Conservation (phyloP, 53 echinoderm and acorn worm species). For the Luidia sarsii region DNA sequence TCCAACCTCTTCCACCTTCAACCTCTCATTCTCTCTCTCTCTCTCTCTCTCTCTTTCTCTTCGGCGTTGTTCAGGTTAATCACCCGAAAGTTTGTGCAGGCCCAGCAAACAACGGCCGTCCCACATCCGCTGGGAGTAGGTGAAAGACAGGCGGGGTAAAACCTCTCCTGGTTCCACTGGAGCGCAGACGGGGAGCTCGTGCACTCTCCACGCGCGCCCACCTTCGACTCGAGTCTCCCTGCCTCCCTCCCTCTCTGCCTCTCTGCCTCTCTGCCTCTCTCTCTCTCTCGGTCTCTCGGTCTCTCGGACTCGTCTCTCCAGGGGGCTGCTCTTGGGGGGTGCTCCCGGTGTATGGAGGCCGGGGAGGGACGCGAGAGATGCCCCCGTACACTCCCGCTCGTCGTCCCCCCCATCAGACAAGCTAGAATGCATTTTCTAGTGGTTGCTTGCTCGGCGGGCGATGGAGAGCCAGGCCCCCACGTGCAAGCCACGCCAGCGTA, state of each 20-base stretch:
- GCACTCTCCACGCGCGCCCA: slow-evolving; percentile 44
- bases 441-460: slow-evolving; percentile 47
- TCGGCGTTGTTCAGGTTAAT: slow-evolving; percentile 51
- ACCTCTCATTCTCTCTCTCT: too few species aligned
- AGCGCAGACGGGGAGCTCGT: slow-evolving; percentile 56
- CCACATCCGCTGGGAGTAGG: slow-evolving; percentile 44
- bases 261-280: too few species aligned
- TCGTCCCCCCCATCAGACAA: slow-evolving; percentile 46
- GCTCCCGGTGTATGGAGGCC: slow-evolving; percentile 48
- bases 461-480: background rate
- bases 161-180: slow-evolving; percentile 59
- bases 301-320: slow-evolving; percentile 42
- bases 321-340: slow-evolving; percentile 39
- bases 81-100: slow-evolving; percentile 60
- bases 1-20: background rate
- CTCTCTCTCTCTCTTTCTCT: too few species aligned
- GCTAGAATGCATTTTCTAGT: slow-evolving; percentile 57
- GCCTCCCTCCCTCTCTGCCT: too few species aligned
- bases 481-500: too few species aligned
- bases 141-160: slow-evolving; percentile 38
- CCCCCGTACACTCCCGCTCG: slow-evolving; percentile 53
- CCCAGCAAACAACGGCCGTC: slow-evolving; percentile 50
- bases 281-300: too few species aligned
- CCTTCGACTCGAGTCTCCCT: slow-evolving; percentile 42
- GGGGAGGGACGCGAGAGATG: slow-evolving; percentile 26